These are phyloP conservation scores for Acipenser ruthenus DNA, from an alignment of 2,797 vertebrate species.

Conservation along the genomic window DNA sequence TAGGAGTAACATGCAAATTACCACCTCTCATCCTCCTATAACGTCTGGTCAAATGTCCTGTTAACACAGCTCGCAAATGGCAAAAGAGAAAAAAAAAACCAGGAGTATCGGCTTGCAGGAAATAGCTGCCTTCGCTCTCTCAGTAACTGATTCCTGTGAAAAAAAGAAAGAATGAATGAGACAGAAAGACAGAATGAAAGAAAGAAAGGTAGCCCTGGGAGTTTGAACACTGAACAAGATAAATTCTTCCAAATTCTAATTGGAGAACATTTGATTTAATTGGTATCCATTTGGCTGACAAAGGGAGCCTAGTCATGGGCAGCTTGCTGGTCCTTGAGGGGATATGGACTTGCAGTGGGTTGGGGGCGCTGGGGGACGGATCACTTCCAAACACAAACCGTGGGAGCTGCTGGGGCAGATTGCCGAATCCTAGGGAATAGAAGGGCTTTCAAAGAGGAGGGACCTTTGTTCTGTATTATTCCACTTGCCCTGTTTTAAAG, in stretches of 20 bases:
- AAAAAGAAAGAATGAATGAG: slow-evolving; percentile 25
- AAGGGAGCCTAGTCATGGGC: slow-evolving; percentile 83
- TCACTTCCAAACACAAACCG: slow-evolving; percentile 91
- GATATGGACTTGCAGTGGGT: slow-evolving; percentile 88
- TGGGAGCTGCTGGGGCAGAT: slow-evolving; percentile 76
- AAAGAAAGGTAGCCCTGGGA: slow-evolving; percentile 70
- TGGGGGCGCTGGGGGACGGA: slow-evolving; percentile 77
- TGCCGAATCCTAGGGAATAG: slow-evolving; percentile 35
- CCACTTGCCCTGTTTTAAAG: slow-evolving; percentile 26
- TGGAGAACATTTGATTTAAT: slow-evolving; percentile 98
- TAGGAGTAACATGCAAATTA: too few relatives aligned
- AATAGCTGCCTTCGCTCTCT: slow-evolving; percentile 71
- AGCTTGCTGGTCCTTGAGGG: slow-evolving; percentile 79
- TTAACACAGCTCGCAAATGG: slow-evolving; percentile 78
- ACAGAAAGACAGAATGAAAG: slow-evolving; percentile 27
- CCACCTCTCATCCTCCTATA: background rate
- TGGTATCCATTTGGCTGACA: slow-evolving; percentile 96
- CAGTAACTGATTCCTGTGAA: slow-evolving; percentile 81
- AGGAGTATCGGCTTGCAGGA: slow-evolving; percentile 90
- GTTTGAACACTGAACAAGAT: slow-evolving; percentile 80
- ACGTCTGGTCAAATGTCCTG: slow-evolving; percentile 39
- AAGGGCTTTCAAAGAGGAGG: slow-evolving; percentile 56
- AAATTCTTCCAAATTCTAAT: slow-evolving; percentile 95
- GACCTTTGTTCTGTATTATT: slow-evolving; percentile 60
- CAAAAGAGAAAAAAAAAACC: slow-evolving; percentile 66